Base-by-base conservation (phyloP, 1,140 invertebrate genomes). In the Drosophila chauvacae region DNA sequence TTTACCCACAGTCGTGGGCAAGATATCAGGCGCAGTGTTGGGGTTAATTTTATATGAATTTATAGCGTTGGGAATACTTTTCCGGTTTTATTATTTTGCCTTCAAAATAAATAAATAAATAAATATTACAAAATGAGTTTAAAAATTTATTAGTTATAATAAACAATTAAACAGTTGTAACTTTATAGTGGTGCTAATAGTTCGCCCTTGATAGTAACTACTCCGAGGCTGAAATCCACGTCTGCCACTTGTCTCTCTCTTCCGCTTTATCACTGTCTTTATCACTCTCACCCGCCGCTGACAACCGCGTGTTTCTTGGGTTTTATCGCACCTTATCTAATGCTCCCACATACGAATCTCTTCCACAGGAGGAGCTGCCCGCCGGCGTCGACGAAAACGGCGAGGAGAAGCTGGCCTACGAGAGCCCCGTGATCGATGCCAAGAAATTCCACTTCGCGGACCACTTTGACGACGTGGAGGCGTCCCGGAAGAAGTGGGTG, bases 401-500 rank as follows among this genome's bases (percentile, higher is more conserved):
- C 7, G 68, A 80, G 30, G 90, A 91, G 47, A 84, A 92, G 68
- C 39, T 92, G 37, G 76, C 72, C 47, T 95, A 96, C 65, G 93
- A 93, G 56, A 95, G 95, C 77, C 96, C 96, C 35, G 81, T 93
- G n/a, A 91, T 94, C n/a, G 94, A 94, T 60, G 92, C 93, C 0
- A 95, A 93, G 33, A 94, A 94, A 83, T 94, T 95, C n/a, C 96
- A 97, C 92, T 94, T 99, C 57, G 95, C 96, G 16, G 98, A 99
- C 85, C 95, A 97, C 91, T 99, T 99, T 93, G 97, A 99, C 93
- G 95, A 97, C 93, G 92, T 93, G 37, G 94, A 95, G 16, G 93
- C 93, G 30, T 97, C 98, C 74, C 95, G 95, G 26, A 96, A 95
- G 80, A 95, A 93, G 69, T 99, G 98, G 98, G 93, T 97, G 1